phyloP scores from a whole-genome alignment of 2,797 vertebrate species.

The Rhinatrema bivittatum region DNA sequence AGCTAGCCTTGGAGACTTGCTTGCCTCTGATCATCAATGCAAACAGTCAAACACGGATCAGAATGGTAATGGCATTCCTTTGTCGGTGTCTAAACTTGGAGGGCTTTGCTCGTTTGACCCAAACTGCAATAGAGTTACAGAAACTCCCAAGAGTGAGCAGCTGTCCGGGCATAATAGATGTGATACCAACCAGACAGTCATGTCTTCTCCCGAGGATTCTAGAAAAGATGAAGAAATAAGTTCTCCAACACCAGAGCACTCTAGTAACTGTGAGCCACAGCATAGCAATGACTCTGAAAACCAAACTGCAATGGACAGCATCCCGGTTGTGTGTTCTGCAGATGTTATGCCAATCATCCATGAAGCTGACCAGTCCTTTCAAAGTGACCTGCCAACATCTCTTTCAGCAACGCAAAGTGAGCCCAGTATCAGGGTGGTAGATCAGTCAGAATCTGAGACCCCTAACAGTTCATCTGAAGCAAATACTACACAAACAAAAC shows the following conservation, averaged over 20 bases:
- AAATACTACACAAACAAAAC: slow-evolving; percentile 9
- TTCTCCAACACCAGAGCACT: neutral
- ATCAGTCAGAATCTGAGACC: slow-evolving; percentile 8
- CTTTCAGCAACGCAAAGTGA: slow-evolving; percentile 10
- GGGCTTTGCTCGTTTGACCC: slow-evolving; percentile 32
- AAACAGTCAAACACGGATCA: slow-evolving; percentile 38
- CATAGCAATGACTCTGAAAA: neutral
- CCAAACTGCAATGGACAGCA: neutral
- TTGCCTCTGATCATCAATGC: slow-evolving; percentile 50
- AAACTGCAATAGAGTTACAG: slow-evolving; percentile 7
- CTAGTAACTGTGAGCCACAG: neutral
- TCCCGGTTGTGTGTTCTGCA: rapidly evolving
- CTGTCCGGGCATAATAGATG: slow-evolving; percentile 5
- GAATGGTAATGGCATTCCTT: slow-evolving; percentile 52
- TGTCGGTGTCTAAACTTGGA: slow-evolving; percentile 14
- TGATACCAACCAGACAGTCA: slow-evolving; percentile 30
- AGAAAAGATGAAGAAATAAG: slow-evolving; percentile 22
- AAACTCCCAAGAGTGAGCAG: slow-evolving; percentile 6
- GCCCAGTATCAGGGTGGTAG: slow-evolving; percentile 18
- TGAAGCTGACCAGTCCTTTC: slow-evolving; percentile 15
- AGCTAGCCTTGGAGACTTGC: slow-evolving; percentile 54
- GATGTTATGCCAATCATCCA: slow-evolving; percentile 26
- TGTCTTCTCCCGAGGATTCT: slow-evolving; percentile 30
- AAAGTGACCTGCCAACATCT: neutral
- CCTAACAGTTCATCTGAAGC: slow-evolving; percentile 25